Base-by-base conservation (phyloP, 2,113 vertebrate species). In the Tragulus kanchil region DNA sequence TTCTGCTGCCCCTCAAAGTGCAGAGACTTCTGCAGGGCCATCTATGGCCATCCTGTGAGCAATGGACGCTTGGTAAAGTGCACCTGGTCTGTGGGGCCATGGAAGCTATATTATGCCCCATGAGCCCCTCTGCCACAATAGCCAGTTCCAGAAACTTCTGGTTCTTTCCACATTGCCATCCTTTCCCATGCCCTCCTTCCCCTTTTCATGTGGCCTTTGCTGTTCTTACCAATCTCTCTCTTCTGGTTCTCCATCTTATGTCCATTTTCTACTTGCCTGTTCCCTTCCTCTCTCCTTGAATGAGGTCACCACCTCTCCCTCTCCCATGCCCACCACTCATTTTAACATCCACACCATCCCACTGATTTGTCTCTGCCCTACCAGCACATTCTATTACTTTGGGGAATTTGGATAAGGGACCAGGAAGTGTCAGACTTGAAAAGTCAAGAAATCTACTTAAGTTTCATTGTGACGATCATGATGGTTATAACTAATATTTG, bases 391-490 rank as follows among this genome's bases (percentile, higher is more conserved):
- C 6, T 3, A 11, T 48, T 64, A 48, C 48, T 67, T 85, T 3
- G 65, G 16, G 11, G 56, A 36, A 62, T 54, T 42, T 16, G 67
- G 54, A 59, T 45, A 21, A 67, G n/a, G 31, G 42, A 88, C 25
- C 31, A 81, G 9, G 25, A 78, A 89, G n/a, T 48, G 54, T 92
- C 65, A 54, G 45, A 26, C n/a, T n/a, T 73, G 82, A 91, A 78
- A 85, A 84, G 36, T 31, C 26, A 67, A 69, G 54, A 62, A 61
- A 89, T 25, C 17, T 23, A 65, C 81, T 61, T 12, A 21, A 56
- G 64, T 91, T 48, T 90, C 48, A 79, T 6, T 36, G 64, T 69
- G 87, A 87, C 50, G 31, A 56, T 48, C 62, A 56, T 1, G 75
- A 52, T 0, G 23, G n/a, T 48, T 19, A 36, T 28, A 17, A 26